Conservation (phyloP, 2,797 vertebrate species). For the Sparidentex hasta region DNA sequence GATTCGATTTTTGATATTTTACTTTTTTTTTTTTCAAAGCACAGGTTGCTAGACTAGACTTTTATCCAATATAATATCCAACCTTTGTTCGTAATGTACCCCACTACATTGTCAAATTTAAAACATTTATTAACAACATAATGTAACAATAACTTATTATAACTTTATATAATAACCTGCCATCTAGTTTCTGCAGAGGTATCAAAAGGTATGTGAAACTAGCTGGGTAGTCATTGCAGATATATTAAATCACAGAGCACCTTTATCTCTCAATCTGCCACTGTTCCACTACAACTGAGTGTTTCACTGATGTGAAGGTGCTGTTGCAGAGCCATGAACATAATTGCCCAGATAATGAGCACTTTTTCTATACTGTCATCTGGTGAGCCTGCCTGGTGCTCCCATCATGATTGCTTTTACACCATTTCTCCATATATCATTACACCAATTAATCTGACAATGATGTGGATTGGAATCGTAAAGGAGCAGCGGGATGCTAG, state of each 20-base stretch:
- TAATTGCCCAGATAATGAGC: constrained; percentile 41
- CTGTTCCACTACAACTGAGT: not conserved
- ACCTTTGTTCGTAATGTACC: too few relatives aligned
- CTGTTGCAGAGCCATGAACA: constrained; percentile 31
- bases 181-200: too few relatives aligned
- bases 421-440: constrained; percentile 7
- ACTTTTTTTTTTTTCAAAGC: too few relatives aligned
- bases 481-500: not conserved
- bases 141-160: too few relatives aligned
- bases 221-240: constrained; percentile 3
- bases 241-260: constrained; percentile 2
- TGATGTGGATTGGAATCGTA: not conserved
- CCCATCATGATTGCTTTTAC: constrained; percentile 22
- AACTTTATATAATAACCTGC: too few relatives aligned
- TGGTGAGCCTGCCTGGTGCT: not conserved
- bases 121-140: too few relatives aligned
- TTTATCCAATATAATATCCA: too few relatives aligned
- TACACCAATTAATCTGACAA: constrained; percentile 6
- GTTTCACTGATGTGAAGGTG: constrained; percentile 14
- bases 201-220: not conserved
- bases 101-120: too few relatives aligned
- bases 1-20: too few relatives aligned
- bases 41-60: too few relatives aligned
- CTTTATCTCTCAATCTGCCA: not conserved
- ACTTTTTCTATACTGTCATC: constrained; percentile 11